Evolutionary conservation across 2,113 vertebrate genomes (phyloP).

Genomic region (Alces alces): DNA sequence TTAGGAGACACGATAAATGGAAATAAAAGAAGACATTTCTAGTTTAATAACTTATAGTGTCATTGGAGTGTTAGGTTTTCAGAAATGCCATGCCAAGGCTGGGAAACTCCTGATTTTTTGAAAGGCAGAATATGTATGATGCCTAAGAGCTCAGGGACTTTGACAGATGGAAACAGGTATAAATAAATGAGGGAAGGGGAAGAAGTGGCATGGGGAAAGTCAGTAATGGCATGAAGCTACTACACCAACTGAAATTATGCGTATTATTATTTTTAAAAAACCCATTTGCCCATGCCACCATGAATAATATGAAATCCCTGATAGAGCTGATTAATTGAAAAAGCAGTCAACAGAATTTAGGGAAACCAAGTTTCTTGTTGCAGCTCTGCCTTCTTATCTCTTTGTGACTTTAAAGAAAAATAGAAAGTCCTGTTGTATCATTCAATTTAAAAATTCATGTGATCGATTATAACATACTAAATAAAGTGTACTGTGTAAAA

Average conservation of each 20-base stretch:
- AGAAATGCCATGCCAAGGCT: neutral
- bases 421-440: neutral
- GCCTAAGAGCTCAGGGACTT: neutral
- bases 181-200: fast-evolving
- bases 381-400: neutral
- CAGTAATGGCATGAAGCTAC: neutral
- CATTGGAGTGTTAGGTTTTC: neutral
- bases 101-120: neutral
- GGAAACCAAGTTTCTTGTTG: neutral
- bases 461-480: neutral
- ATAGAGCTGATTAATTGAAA: neutral
- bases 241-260: neutral
- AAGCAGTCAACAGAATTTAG: neutral
- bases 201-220: neutral
- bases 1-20: neutral
- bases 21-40: neutral
- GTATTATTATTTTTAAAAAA: neutral
- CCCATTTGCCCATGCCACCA: neutral
- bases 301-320: neutral
- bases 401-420: neutral
- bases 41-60: neutral
- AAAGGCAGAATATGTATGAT: neutral
- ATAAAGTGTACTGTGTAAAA: neutral
- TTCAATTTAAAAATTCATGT: neutral
- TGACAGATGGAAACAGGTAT: neutral